Evolutionary conservation across 2,888 invertebrate genomes (phyloP), one percentile per base, ranked within the genome.

Genomic region (Phyto melanocephala): DNA sequence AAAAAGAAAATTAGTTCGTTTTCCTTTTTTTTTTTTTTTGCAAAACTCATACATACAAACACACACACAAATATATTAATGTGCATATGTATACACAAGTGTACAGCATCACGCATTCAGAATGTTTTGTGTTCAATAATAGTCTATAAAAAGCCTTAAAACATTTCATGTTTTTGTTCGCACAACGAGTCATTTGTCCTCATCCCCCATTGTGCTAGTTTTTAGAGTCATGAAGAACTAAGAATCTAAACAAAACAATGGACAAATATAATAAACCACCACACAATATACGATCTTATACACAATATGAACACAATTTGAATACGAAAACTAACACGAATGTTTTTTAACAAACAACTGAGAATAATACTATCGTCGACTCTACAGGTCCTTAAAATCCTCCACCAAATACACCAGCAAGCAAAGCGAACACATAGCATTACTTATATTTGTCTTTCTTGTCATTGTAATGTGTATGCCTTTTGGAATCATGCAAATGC

Each of bases 181-280:
- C 24, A 42, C 4, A 62, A 24, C 22, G 24, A 45, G 5, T 11
- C 42, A 15, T 24, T 15, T 28, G 11, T 17, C 15, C 24, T 45
- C 11, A 15, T 24, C 15, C 62, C 45, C 42, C 24, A 28, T 1
- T 28, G 54, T 1, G n/a, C 7, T 54, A 28, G n/a, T 5, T 54
- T 62, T 22, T 28, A n/a, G 42, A 42, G 5, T 15, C 58, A 60
- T 40, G 40, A 22, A 40, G 40, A 60, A 17, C 54, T 45, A 13
- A 17, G 52, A 17, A 63, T 63, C 52, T 54, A 52, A n/a, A 33
- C 42, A 42, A 20, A 52, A 54, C 28, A 63, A 42, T 42, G 33
- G 11, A 40, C 42, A 62, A 50, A 40, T 54, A 40, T 63, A 74
- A 56, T 74, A 56, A 65, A 74, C 54, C 63, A 74, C 62, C 54